These are phyloP conservation scores for Paramormyrops kingsleyae DNA, from an alignment of 2,113 vertebrate genomes.

Conservation along the genomic window DNA sequence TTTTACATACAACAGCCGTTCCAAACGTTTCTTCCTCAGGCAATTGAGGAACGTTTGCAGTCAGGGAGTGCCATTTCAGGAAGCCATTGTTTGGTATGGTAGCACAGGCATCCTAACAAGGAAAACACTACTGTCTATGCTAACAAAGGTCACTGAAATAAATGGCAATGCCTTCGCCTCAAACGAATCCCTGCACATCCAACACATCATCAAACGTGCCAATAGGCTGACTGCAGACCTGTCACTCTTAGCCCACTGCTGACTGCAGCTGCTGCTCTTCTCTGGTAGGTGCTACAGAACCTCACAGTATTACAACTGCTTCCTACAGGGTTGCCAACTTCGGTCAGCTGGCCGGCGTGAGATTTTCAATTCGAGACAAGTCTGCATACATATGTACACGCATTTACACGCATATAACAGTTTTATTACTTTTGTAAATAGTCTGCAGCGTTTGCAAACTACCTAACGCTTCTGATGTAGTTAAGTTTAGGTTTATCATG, in stretches of 20 bases:
- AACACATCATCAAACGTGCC: background rate
- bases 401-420: background rate
- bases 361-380: background rate
- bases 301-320: background rate
- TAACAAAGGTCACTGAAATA: background rate
- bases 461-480: background rate
- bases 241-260: background rate
- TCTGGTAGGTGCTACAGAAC: background rate
- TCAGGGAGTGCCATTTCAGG: background rate
- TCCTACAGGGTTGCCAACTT: background rate
- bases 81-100: background rate
- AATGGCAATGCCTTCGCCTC: background rate
- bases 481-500: background rate
- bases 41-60: background rate
- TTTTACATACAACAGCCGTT: background rate
- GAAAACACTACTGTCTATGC: background rate
- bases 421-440: background rate
- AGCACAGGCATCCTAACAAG: background rate
- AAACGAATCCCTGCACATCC: background rate
- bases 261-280: background rate
- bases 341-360: background rate
- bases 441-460: background rate
- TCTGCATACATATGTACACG: background rate
- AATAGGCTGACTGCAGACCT: background rate
- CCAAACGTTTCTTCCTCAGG: background rate